A percentile compares a stretch with the other conserved stretches of the same genome.
phyloP scores from a whole-genome alignment of 2,797 vertebrate species.

The Neosalanx taihuensis region DNA sequence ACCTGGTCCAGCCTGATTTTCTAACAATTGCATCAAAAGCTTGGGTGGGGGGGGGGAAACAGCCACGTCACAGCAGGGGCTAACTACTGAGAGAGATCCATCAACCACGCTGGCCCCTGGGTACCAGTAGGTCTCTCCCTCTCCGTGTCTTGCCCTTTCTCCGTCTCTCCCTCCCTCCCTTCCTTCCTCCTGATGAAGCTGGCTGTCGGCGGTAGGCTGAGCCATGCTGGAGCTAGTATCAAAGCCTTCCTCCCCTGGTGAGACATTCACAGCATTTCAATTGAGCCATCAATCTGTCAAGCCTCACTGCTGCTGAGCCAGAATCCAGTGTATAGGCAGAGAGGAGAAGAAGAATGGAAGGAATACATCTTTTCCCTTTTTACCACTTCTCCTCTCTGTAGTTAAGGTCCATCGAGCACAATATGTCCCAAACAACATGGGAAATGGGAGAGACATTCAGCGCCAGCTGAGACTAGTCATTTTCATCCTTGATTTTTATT shows the following conservation, averaged over 20 bases:
- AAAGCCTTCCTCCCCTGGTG: constrained; percentile 51
- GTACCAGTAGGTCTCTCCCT: constrained; percentile 19
- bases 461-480: constrained; percentile 45
- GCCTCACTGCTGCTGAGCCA: constrained; percentile 42
- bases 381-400: constrained; percentile 6
- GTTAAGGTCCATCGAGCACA: constrained; percentile 41
- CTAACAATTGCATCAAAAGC: constrained; percentile 58
- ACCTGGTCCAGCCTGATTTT: constrained; percentile 54
- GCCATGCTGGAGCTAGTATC: constrained; percentile 53
- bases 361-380: constrained; percentile 44
- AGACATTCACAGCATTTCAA: constrained; percentile 67
- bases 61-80: constrained; percentile 36
- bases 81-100: constrained; percentile 36
- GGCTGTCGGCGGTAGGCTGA: constrained; percentile 52
- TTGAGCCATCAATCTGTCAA: constrained; percentile 71
- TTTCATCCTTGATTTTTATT: constrained; percentile 40
- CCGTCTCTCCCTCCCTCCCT: constrained; percentile 4
- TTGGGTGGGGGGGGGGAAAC: constrained; percentile 40
- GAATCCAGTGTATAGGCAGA: constrained; percentile 35
- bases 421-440: constrained; percentile 47
- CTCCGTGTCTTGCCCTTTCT: constrained; percentile 12
- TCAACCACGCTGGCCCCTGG: constrained; percentile 23
- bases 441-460: constrained; percentile 44
- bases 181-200: constrained; percentile 47
- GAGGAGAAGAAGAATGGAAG: constrained; percentile 29